Evolutionary conservation across 2,113 vertebrate genomes (phyloP), one percentile per base, ranked within the genome.

Genomic region (Oncorhynchus tshawytscha): DNA sequence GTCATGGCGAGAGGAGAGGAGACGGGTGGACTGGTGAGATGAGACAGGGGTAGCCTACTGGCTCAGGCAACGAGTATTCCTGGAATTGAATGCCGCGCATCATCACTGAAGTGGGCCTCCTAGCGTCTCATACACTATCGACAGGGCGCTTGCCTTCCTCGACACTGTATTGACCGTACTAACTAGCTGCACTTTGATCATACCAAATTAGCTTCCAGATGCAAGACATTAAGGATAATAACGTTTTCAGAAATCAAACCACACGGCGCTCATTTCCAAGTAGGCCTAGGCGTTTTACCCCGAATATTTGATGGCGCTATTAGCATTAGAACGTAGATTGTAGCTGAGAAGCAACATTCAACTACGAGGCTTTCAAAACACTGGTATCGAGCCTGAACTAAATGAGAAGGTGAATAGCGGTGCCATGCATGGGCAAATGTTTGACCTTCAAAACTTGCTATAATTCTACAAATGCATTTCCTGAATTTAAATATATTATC

Each of bases 111-210:
- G 83, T 75, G 79, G 81, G 80, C 68, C 78, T 84, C 77, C 82
- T 78, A 79, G 39, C 39, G 39, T 76, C 88, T 88, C 45, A 74
- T 15, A 7, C 54, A 18, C 85, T 89, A 89, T 90, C 88, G 89
- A 92, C 87, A 85, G 86, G 78, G 86, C 87, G 54, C 15, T 57
- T 57, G 8, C 39, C 39, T 82, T 70, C 82, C 86, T 87, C 76
- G 81, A 82, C 79, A 86, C 80, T 70, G 79, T 90, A 90, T 92
- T 87, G 88, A 92, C 81, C 86, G 83, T 82, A 83, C 85, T 90
- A 92, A 91, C 87, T 81, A 92, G 87, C 88, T 84, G 80, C 87
- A 85, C 89, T 90, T 90, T 90, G 85, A 88, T 91, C 87, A 88
- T 83, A 82, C 75, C 74, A 86, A 85, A 87, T 77, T 83, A 87